Percentiles rank a stretch among this genome's conserved stretches.
phyloP scores from a whole-genome alignment of 2,888 invertebrate species.

The Orthosia gothica region DNA sequence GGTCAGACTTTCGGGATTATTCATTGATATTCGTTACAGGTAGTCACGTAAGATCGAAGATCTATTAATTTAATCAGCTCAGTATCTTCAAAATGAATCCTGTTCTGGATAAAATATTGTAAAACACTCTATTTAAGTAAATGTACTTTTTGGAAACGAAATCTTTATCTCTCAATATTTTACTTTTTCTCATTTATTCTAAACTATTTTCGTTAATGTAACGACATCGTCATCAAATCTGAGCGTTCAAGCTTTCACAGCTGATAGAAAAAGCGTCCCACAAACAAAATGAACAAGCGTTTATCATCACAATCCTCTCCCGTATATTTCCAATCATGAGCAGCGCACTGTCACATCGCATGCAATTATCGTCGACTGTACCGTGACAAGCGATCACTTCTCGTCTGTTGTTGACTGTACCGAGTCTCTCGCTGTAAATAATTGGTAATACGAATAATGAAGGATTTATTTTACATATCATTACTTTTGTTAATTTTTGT shows the following conservation, averaged over 20 bases:
- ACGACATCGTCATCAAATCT: background rate
- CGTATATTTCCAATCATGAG: conserved; percentile 25
- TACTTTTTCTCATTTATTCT: too few relatives aligned
- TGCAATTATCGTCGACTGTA: conserved; percentile 54
- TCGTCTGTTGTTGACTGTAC: conserved; percentile 55
- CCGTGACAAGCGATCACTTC: conserved; percentile 51
- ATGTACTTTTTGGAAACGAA: too few relatives aligned
- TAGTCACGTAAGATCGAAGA: too few relatives aligned
- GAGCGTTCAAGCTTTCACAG: background rate
- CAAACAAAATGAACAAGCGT: background rate
- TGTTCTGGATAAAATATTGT: too few relatives aligned
- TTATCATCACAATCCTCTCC: background rate
- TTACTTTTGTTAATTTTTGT: background rate
- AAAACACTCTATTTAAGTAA: too few relatives aligned
- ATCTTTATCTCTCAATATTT: too few relatives aligned
- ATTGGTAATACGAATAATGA: conserved; percentile 12
- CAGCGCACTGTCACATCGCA: conserved; percentile 38
- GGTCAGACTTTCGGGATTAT: too few relatives aligned
- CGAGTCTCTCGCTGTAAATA: conserved; percentile 22
- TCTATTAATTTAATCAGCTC: too few relatives aligned
- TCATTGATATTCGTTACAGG: too few relatives aligned
- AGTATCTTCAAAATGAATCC: too few relatives aligned
- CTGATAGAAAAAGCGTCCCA: background rate
- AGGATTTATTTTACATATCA: conserved; percentile 10
- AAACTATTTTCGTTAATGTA: background rate